Evolutionary conservation across 2,113 vertebrate species (phyloP).

Genomic region (Rhipidura dahli): DNA sequence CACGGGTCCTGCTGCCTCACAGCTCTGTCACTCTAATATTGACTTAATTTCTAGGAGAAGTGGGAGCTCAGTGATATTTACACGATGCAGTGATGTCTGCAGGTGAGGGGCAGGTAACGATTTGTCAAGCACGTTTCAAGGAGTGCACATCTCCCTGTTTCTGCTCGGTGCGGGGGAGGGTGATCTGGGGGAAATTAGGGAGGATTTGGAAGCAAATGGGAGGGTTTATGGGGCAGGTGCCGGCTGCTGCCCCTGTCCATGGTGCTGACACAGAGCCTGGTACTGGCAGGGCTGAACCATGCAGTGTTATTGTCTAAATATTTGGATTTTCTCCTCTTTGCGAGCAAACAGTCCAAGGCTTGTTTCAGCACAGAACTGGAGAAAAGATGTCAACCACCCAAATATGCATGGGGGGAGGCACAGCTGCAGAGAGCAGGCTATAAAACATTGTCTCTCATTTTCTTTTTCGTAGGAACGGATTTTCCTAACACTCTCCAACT

Average conservation of each 20-base stretch:
- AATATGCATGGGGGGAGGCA: background rate
- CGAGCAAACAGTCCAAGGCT: background rate
- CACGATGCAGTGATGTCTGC: background rate
- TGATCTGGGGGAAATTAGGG: no score
- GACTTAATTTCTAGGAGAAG: background rate
- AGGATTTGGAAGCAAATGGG: background rate
- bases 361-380: background rate
- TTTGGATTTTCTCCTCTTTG: background rate
- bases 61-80: conserved; percentile 25
- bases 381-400: background rate
- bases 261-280: background rate
- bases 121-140: background rate
- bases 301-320: background rate
- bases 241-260: background rate
- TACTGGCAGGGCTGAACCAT: accelerated
- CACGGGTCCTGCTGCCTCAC: background rate
- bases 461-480: conserved; percentile 85
- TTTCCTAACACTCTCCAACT: conserved; percentile 95
- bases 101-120: background rate
- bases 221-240: background rate
- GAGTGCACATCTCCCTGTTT: background rate
- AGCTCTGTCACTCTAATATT: background rate
- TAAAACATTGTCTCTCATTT: background rate
- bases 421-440: background rate
- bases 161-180: accelerated